Evolutionary conservation across 2,888 invertebrate species (phyloP), one percentile per base, ranked within the genome.

Genomic region (Lepidocyrtoides sp.): DNA sequence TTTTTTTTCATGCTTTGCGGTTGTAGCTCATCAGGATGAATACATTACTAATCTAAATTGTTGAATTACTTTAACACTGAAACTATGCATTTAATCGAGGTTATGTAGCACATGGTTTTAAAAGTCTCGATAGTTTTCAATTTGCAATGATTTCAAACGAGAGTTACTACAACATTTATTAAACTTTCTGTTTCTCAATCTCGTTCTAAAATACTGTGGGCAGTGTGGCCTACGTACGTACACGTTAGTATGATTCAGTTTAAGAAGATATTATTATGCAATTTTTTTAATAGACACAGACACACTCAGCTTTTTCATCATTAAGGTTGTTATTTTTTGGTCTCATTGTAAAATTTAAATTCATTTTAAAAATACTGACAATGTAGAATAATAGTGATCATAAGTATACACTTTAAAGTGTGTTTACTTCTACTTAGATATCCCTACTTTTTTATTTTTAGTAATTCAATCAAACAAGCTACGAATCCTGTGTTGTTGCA

Each of bases 271-370:
- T n/a, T n/a, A n/a, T n/a, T n/a, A n/a, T n/a, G n/a, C n/a, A n/a
- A n/a, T n/a, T n/a, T n/a, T n/a, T n/a, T n/a, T n/a, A n/a, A n/a
- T n/a, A n/a, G n/a, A n/a, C n/a, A n/a, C n/a, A n/a, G 8, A 69
- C 20, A 20, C 29, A 17, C 72, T 23, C 44, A 44, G 41, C 72
- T 77, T 77, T 54, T 77, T n/a, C 77, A 77, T 54, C 54, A 54
- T 51, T 77, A 54, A 54, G 77, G 77, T 77, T 77, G 77, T 77
- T 77, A 72, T 66, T 14, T 20, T 12, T 54, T 77, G 77, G 77
- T 77, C 77, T 77, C 77, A 77, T 77, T 54, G 51, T 54, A 29
- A 77, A 72, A 26, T 63, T 12, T 10, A 17, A 17, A 8, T 75
- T 69, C 69, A 41, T 36, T 72, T 72, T 72, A n/a, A 69, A 32